Conservation (phyloP, 53 echinoderm and acorn worm genomes). For the Zoroaster sp. region DNA sequence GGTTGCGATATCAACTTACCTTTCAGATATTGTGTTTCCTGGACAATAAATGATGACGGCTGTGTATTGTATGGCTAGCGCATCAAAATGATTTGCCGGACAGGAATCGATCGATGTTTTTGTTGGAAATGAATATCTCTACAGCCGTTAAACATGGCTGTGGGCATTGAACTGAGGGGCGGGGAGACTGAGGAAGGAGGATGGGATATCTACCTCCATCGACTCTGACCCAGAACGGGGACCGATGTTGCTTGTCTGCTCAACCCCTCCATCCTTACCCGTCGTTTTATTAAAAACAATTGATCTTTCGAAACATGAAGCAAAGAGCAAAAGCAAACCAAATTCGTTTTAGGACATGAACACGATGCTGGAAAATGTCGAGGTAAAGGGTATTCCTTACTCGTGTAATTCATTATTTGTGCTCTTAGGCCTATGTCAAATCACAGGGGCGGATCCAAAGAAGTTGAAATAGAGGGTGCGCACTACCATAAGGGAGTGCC, state of each 20-base stretch:
- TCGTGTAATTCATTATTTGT: too few relatives aligned
- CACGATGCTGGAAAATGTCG: too few relatives aligned
- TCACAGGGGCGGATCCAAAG: too few relatives aligned
- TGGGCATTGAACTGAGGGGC: not conserved
- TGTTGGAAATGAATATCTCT: not conserved
- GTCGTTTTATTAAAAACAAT: not conserved
- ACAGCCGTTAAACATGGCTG: not conserved
- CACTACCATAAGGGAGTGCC: too few relatives aligned
- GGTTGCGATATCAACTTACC: not conserved
- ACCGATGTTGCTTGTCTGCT: not conserved
- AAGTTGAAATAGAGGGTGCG: too few relatives aligned
- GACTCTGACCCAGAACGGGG: not conserved
- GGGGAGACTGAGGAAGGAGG: too few relatives aligned
- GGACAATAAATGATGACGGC: not conserved
- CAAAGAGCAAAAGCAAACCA: too few relatives aligned
- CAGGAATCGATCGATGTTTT: not conserved
- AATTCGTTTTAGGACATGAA: too few relatives aligned
- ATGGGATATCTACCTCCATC: not conserved
- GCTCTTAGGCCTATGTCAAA: too few relatives aligned
- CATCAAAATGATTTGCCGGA: not conserved
- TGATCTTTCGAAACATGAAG: too few relatives aligned
- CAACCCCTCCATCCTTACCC: not conserved
- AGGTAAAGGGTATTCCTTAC: too few relatives aligned
- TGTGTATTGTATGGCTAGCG: not conserved
- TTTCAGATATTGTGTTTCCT: not conserved